Conservation (phyloP, 2,888 invertebrate genomes). For the Brachycybe producta region DNA sequence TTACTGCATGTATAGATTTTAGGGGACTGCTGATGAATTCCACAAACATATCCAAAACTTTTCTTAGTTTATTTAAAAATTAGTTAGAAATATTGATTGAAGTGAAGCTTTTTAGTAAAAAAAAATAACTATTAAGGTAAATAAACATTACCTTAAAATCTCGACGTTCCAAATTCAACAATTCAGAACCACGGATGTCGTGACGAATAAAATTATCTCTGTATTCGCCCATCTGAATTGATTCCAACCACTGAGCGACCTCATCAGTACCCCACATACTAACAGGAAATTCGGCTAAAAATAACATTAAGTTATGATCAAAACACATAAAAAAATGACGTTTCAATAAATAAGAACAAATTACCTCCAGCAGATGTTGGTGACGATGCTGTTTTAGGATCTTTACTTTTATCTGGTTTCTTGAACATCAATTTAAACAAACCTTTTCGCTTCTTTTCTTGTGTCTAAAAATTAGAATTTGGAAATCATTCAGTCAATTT, state of each 20-base stretch:
- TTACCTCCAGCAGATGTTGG: constrained; percentile 17
- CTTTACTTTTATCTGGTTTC: constrained; percentile 22
- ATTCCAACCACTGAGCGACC: constrained; percentile 79
- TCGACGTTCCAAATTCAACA: constrained; percentile 69
- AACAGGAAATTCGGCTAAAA: constrained; percentile 30
- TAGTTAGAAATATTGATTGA: no score
- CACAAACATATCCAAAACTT: no score
- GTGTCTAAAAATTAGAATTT: constrained; percentile 10
- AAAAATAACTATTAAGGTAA: not conserved
- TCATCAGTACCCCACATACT: constrained; percentile 70
- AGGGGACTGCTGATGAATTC: no score
- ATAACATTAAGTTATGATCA: constrained; percentile 1
- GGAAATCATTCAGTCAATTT: no score
- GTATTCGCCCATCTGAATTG: constrained; percentile 78
- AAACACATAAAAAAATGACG: not conserved
- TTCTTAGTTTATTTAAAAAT: no score
- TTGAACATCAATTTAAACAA: constrained; percentile 25
- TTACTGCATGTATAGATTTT: no score
- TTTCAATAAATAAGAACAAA: constrained; percentile 7
- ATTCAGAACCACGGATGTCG: constrained; percentile 81
- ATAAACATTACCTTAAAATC: constrained; percentile 36
- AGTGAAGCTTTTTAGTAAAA: no score
- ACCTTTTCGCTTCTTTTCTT: constrained; percentile 27
- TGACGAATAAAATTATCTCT: constrained; percentile 77
- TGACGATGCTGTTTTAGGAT: constrained; percentile 12